phyloP scores from a whole-genome alignment of 2,113 vertebrate genomes.

The Chaetops frenatus region DNA sequence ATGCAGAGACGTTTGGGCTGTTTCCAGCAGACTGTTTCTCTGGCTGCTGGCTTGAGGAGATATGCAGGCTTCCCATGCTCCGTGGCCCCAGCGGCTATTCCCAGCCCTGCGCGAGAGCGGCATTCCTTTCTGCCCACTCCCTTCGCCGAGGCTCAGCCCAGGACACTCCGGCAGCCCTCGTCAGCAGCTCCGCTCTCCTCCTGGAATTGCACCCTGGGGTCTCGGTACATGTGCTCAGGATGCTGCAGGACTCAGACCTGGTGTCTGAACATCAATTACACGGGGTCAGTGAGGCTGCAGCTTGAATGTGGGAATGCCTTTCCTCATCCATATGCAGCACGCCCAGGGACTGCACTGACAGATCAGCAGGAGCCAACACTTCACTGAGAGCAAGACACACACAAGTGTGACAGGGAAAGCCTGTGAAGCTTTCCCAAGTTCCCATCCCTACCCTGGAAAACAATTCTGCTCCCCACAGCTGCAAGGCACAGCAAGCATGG shows the following conservation, averaged over 20 bases:
- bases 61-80: slow-evolving; percentile 63
- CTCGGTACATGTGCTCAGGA: rapidly evolving
- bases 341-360: neutral
- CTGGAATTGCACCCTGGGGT: neutral
- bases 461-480: rapidly evolving
- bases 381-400: neutral
- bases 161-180: neutral
- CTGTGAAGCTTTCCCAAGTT: neutral
- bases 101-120: slow-evolving; percentile 16
- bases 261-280: neutral
- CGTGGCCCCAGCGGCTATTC: slow-evolving; percentile 47
- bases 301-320: neutral
- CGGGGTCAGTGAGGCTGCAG: rapidly evolving
- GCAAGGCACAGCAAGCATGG: neutral
- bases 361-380: neutral
- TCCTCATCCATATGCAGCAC: neutral
- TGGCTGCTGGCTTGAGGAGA: neutral
- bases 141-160: neutral
- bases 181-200: neutral
- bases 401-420: rapidly evolving
- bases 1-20: neutral
- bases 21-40: slow-evolving; percentile 40
- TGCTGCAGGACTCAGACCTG: neutral
- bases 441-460: neutral
- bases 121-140: slow-evolving; percentile 64